These are phyloP conservation scores for Clinocottus analis DNA, from an alignment of 2,113 vertebrate species.

Conservation along the genomic window DNA sequence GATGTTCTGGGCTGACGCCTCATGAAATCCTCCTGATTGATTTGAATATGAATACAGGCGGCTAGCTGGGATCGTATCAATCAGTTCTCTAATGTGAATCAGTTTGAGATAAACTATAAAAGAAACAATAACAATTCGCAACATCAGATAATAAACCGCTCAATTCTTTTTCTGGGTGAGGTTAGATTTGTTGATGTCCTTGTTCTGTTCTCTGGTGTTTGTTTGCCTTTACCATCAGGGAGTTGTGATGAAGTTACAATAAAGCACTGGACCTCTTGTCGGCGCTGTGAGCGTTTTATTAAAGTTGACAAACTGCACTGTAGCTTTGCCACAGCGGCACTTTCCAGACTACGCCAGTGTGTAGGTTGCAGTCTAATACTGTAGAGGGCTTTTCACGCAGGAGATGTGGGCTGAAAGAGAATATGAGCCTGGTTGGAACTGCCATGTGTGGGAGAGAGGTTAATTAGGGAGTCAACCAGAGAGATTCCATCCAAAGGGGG, in stretches of 20 bases:
- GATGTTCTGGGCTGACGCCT: background rate
- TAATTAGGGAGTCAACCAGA: conserved; percentile 45
- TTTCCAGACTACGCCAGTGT: background rate
- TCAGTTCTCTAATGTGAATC: conserved; percentile 1
- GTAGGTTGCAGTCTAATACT: conserved; percentile 23
- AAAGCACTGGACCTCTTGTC: background rate
- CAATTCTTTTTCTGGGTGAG: background rate
- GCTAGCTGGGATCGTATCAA: background rate
- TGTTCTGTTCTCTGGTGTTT: background rate
- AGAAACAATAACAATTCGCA: background rate
- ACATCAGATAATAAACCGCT: conserved; percentile 1
- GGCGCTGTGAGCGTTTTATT: conserved; percentile 25
- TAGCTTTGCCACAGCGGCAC: conserved; percentile 8
- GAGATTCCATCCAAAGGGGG: conserved; percentile 35
- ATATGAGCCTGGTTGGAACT: conserved; percentile 26
- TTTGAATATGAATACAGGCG: too few relatives aligned
- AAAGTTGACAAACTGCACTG: conserved; percentile 19
- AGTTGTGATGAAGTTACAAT: background rate
- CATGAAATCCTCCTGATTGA: background rate
- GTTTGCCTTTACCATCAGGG: background rate
- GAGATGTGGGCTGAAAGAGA: conserved; percentile 38
- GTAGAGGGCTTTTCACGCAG: conserved; percentile 8
- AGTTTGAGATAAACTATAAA: background rate
- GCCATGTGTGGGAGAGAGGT: conserved; percentile 49
- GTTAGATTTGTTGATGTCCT: background rate